These are phyloP conservation scores for Salminus brasiliensis DNA, from an alignment of 2,113 vertebrate genomes.

Conservation along the genomic window DNA sequence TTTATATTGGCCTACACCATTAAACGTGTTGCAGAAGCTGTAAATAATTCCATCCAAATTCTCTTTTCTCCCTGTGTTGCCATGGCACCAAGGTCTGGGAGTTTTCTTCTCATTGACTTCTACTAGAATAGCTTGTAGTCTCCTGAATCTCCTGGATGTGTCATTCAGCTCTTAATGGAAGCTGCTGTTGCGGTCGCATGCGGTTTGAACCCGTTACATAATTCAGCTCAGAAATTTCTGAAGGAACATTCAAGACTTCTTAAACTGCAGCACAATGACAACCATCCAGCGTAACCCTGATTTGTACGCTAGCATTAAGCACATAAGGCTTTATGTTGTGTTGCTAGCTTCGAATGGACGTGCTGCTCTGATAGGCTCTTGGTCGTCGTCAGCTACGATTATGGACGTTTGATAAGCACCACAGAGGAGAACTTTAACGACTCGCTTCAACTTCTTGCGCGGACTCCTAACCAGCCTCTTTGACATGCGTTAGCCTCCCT, in stretches of 20 bases:
- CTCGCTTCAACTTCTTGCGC: conserved; percentile 7
- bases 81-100: conserved; percentile 27
- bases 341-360: not conserved
- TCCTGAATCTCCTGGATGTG: not conserved
- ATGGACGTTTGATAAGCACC: conserved; percentile 16
- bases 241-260: not conserved
- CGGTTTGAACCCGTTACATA: not conserved
- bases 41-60: conserved; percentile 44
- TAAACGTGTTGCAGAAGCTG: conserved; percentile 1
- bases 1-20: conserved; percentile 28
- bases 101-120: conserved; percentile 27
- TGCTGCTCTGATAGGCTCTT: not conserved
- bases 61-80: conserved; percentile 37
- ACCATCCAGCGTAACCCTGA: not conserved
- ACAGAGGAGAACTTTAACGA: conserved; percentile 26
- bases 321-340: conserved; percentile 1
- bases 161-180: not conserved
- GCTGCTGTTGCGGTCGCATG: not conserved
- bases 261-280: not conserved
- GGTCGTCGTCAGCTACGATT: not conserved
- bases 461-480: conserved; percentile 19
- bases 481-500: conserved; percentile 4
- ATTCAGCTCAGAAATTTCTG: not conserved
- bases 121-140: conserved; percentile 30
- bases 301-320: not conserved